Evolutionary conservation across 2,797 vertebrate species (phyloP).

Genomic region (Muscicapa striata): DNA sequence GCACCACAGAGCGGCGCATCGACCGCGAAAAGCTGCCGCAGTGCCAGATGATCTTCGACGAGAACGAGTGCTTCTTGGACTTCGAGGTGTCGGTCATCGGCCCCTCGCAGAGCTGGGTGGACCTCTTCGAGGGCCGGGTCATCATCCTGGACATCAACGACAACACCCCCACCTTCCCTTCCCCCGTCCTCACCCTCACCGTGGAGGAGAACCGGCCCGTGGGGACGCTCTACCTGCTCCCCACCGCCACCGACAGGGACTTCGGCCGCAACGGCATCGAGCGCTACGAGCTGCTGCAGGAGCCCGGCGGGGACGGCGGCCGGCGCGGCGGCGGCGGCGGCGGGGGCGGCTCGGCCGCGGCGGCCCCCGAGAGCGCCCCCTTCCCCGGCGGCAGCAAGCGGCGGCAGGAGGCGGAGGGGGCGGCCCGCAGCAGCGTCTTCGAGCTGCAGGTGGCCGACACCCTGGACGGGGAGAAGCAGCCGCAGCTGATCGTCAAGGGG

Average conservation of each 20-base stretch:
- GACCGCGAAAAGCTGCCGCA: constrained; percentile 98
- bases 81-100: constrained; percentile 98
- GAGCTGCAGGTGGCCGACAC: constrained; percentile 98
- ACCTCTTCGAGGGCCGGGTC: constrained; percentile 96
- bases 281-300: constrained; percentile 95
- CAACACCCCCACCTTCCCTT: constrained; percentile 97
- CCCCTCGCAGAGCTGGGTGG: constrained; percentile 98
- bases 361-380: constrained; percentile 71
- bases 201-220: constrained; percentile 98
- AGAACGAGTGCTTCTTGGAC: constrained; percentile 98
- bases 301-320: constrained; percentile 67
- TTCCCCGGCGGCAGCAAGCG: constrained; percentile 76
- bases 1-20: constrained; percentile 94
- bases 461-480: constrained; percentile 96
- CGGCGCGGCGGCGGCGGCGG: not conserved
- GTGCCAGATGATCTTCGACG: constrained; percentile 99
- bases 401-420: constrained; percentile 70
- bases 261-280: constrained; percentile 97
- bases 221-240: constrained; percentile 95
- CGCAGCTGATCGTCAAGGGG: constrained; percentile 97
- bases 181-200: constrained; percentile 94
- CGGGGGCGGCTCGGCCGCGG: constrained; percentile 32
- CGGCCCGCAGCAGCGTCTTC: constrained; percentile 88
- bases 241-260: constrained; percentile 96
- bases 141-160: constrained; percentile 97